Conservation (phyloP, 2,888 invertebrate genomes). For the Pandemis heparana region DNA sequence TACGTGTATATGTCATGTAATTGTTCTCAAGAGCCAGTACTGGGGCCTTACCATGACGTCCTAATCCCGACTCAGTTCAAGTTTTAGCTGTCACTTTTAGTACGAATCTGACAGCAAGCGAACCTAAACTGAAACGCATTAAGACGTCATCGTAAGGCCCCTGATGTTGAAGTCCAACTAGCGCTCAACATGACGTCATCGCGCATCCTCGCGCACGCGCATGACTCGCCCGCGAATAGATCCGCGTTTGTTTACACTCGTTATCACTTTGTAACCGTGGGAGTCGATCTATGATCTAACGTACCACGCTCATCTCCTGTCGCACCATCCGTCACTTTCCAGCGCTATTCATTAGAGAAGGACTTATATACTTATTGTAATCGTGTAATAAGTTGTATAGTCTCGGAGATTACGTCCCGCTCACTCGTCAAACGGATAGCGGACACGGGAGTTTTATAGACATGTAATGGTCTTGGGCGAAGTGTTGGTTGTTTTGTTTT, state of each 20-base stretch:
- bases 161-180: not conserved
- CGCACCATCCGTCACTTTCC: conserved; percentile 23
- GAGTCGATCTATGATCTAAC: conserved; percentile 43
- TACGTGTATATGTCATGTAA: too few species aligned
- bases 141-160: too few species aligned
- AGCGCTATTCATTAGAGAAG: conserved; percentile 4
- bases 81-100: too few species aligned
- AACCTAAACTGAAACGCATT: too few species aligned
- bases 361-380: conserved; percentile 20
- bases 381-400: conserved; percentile 21
- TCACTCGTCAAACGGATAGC: conserved; percentile 31
- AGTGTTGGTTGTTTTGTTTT: conserved; percentile 11
- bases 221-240: conserved; percentile 50
- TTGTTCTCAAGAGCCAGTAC: too few species aligned
- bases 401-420: conserved; percentile 46
- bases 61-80: too few species aligned
- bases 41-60: too few species aligned
- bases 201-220: conserved; percentile 43
- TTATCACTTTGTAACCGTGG: conserved; percentile 53
- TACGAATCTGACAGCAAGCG: too few species aligned
- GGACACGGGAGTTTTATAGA: conserved; percentile 32
- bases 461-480: conserved; percentile 42
- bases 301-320: conserved; percentile 4
- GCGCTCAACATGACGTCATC: not conserved
- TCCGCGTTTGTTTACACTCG: conserved; percentile 59